Base-by-base conservation (phyloP, 2,888 invertebrate species). In the Lasioglossum figueresi region DNA sequence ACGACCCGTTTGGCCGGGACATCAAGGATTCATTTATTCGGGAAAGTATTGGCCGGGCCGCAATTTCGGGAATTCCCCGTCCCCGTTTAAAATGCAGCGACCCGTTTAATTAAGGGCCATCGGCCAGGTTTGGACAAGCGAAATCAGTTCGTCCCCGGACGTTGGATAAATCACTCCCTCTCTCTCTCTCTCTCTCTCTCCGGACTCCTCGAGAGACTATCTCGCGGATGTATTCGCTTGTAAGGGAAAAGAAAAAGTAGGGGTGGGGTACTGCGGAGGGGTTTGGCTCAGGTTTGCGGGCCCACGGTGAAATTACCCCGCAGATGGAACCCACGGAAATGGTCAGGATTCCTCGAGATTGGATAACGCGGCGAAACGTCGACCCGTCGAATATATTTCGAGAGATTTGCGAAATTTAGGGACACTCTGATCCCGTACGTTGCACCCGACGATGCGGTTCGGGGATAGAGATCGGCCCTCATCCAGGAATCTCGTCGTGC, bases 401-500 rank as follows among this genome's bases (percentile, higher is more conserved):
- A 14, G 80, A 88, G 86, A 88, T 89, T 88, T 84, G 78, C 72
- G 82, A 91, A 89, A 90, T 85, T 89, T 83, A 78, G 73, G 70
- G 68, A 75, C 56, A 71, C 43, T 52, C 56, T 56, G 45, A 79
- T 48, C 59, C 48, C 19, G 56, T 74, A 23, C 59, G 45, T 48
- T 31, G 31, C 27, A 6, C 14, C 34, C 45, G 31, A 16, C 43
- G 40, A 31, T 27, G 68, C 37, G 70, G 40, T 43, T 31, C n/a
- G 59, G 6, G 72, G 40, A n/a, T n/a, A 16, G 34, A 19, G 43
- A 59, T 23, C 56, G 43, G n/a, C n/a, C 34, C 73, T 45, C 34
- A 4, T 68, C 71, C 59, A 19, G 40, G 73, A 79, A 79, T 79
- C 45, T 34, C 59, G 59, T n/a, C 6, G 78, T 72, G 40, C 19